These are phyloP conservation scores for Campaea margaritaria DNA, from an alignment of 2,888 invertebrate species.

Conservation along the genomic window DNA sequence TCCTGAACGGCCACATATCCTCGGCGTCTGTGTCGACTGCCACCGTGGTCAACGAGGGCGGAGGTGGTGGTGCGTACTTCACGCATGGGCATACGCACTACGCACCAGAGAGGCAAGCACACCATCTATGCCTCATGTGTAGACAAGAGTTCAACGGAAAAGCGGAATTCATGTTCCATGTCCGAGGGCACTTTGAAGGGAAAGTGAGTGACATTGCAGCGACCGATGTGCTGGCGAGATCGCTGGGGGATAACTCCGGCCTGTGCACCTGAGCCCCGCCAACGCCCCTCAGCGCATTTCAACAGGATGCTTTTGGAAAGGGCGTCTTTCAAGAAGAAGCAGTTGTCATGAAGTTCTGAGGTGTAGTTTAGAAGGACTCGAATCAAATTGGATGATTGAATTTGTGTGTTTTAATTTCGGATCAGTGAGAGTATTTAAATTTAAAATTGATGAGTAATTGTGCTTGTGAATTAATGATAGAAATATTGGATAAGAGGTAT, in stretches of 20 bases:
- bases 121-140: constrained; percentile 87
- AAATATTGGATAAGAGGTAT: neutral
- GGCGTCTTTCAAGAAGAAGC: constrained; percentile 77
- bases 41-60: constrained; percentile 74
- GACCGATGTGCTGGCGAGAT: constrained; percentile 80
- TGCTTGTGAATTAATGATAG: neutral
- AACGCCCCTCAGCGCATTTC: constrained; percentile 73
- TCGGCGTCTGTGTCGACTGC: constrained; percentile 78
- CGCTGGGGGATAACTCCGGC: constrained; percentile 82
- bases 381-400: constrained; percentile 32
- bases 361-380: constrained; percentile 32
- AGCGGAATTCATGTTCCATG: constrained; percentile 89
- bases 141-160: constrained; percentile 88
- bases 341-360: constrained; percentile 79
- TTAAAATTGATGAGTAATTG: neutral
- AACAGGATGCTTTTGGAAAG: constrained; percentile 71
- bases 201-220: constrained; percentile 82
- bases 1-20: constrained; percentile 76
- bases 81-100: constrained; percentile 80
- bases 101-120: constrained; percentile 77
- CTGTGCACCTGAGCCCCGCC: constrained; percentile 83
- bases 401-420: constrained; percentile 8
- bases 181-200: constrained; percentile 87
- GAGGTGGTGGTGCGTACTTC: constrained; percentile 71
- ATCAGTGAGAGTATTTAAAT: constrained; percentile 14